phyloP scores from a whole-genome alignment of 2,888 invertebrate genomes.

The Latrodectus elegans region DNA sequence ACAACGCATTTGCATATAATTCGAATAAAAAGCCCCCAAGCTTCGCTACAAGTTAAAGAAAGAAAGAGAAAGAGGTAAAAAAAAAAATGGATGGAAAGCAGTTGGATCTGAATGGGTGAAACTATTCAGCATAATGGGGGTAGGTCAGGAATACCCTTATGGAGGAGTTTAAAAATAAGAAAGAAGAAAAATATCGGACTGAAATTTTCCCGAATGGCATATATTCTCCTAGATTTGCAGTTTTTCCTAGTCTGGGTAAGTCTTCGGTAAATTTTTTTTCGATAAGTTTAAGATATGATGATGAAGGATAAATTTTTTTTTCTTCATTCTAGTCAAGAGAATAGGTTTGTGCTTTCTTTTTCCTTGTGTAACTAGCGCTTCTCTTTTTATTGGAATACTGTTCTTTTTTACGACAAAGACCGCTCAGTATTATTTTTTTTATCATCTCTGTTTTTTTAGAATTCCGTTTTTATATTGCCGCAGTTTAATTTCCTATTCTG shows the following conservation, averaged over 20 bases:
- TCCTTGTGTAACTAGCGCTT: conserved; percentile 31
- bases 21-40: conserved; percentile 43
- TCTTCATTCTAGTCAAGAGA: background rate
- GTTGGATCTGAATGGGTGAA: conserved; percentile 50
- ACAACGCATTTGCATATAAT: conserved; percentile 45
- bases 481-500: conserved; percentile 24
- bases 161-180: conserved; percentile 10
- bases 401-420: conserved; percentile 32
- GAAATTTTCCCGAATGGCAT: conserved; percentile 7
- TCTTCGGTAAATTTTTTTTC: conserved; percentile 31
- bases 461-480: conserved; percentile 38
- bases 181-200: conserved; percentile 13
- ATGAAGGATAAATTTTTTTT: conserved; percentile 37
- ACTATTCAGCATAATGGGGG: conserved; percentile 50
- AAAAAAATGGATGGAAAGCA: conserved; percentile 9
- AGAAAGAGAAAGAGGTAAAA: conserved; percentile 19
- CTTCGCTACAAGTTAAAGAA: conserved; percentile 36
- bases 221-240: conserved; percentile 7
- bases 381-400: conserved; percentile 39
- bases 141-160: conserved; percentile 39
- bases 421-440: conserved; percentile 2
- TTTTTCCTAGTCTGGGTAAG: background rate
- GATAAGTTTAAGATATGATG: conserved; percentile 62
- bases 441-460: conserved; percentile 11
- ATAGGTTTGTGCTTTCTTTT: conserved; percentile 31